Evolutionary conservation across 2,888 invertebrate genomes (phyloP).

Genomic region (Philaethria dido): DNA sequence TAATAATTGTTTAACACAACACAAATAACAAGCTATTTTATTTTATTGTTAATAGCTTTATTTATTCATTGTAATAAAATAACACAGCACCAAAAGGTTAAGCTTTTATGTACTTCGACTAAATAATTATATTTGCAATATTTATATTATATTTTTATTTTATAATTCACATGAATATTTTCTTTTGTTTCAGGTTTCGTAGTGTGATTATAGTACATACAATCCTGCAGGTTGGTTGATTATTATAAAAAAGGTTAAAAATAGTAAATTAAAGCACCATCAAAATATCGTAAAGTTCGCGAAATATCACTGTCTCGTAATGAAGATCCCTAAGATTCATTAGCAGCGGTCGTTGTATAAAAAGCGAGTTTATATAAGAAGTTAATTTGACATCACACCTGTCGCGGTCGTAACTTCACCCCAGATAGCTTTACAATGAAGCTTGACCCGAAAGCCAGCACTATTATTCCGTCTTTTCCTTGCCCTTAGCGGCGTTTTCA

Average conservation of each 20-base stretch:
- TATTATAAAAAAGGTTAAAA: background rate
- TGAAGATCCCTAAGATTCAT: constrained; percentile 72
- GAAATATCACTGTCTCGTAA: constrained; percentile 67
- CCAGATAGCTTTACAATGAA: constrained; percentile 76
- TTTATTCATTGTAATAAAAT: constrained; percentile 12
- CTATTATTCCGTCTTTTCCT: constrained; percentile 69
- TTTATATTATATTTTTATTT: constrained; percentile 5
- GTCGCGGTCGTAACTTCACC: constrained; percentile 80
- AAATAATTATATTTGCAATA: constrained; percentile 1
- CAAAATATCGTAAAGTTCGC: constrained; percentile 47
- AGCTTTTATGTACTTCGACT: constrained; percentile 12
- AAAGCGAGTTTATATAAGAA: constrained; percentile 79
- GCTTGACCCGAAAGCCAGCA: constrained; percentile 63
- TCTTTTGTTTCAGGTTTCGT: constrained; percentile 40
- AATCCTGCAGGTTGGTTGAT: constrained; percentile 42
- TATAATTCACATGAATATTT: background rate
- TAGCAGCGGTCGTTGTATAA: constrained; percentile 76
- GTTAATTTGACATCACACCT: constrained; percentile 82
- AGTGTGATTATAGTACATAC: constrained; percentile 12
- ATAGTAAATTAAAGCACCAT: constrained; percentile 60
- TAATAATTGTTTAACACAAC: constrained; percentile 4
- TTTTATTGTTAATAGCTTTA: constrained; percentile 12
- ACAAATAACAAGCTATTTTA: background rate
- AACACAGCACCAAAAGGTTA: background rate
- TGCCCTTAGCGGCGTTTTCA: constrained; percentile 73